These are phyloP conservation scores for Sprattus sprattus DNA, from an alignment of 2,113 vertebrate genomes.

Conservation along the genomic window DNA sequence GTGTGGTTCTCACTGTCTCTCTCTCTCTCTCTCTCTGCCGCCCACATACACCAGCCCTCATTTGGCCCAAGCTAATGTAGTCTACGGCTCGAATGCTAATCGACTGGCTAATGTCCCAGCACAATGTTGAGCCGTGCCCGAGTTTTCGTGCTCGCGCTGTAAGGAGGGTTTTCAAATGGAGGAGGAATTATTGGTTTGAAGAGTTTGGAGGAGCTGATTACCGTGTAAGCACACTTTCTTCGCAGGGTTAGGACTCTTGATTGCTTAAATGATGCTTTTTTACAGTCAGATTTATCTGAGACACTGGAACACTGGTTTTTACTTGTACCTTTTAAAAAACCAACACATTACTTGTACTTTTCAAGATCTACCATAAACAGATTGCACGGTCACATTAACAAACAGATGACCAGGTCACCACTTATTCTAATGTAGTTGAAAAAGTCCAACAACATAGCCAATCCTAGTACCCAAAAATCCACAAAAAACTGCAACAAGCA, in stretches of 20 bases:
- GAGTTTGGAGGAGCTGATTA: not conserved
- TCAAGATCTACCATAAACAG: not conserved
- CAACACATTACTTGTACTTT: not conserved
- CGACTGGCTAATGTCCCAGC: not conserved
- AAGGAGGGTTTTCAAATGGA: not conserved
- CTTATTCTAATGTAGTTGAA: not conserved
- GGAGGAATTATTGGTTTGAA: not conserved
- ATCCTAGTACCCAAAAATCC: not conserved
- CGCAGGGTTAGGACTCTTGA: too few relatives aligned
- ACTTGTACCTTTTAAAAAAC: too few relatives aligned
- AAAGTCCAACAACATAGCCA: not conserved
- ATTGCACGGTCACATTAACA: not conserved
- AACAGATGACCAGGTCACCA: not conserved
- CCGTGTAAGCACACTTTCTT: not conserved
- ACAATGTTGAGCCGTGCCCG: not conserved
- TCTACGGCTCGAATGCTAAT: not conserved
- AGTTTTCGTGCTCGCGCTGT: not conserved
- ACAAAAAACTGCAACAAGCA: not conserved
- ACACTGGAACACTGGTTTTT: too few relatives aligned
- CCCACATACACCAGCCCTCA: constrained; percentile 2
- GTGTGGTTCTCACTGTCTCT: not conserved
- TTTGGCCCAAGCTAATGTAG: not conserved
- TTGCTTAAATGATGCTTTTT: too few relatives aligned
- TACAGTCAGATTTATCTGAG: too few relatives aligned
- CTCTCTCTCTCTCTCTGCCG: constrained; percentile 20